Evolutionary conservation across 2,113 vertebrate genomes (phyloP).

Genomic region (Dunckerocampus dactyliophorus): DNA sequence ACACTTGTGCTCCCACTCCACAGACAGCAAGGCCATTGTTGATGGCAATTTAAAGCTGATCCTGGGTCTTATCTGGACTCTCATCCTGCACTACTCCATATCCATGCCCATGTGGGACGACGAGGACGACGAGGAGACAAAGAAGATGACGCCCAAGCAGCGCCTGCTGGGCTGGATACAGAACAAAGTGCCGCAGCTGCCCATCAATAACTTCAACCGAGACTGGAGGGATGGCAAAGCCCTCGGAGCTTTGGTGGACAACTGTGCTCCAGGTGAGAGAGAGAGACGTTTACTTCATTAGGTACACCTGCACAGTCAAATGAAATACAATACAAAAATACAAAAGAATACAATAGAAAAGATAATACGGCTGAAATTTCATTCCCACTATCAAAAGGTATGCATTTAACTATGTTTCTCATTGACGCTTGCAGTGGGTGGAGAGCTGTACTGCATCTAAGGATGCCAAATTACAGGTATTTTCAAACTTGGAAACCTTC

Average conservation of each 20-base stretch:
- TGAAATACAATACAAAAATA: too few species aligned
- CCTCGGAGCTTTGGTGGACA: conserved; percentile 89
- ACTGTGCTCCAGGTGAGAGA: conserved; percentile 84
- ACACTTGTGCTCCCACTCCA: conserved; percentile 10
- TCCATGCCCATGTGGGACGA: conserved; percentile 99
- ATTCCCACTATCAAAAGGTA: too few species aligned
- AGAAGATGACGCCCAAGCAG: conserved; percentile 91
- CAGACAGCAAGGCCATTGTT: conserved; percentile 95
- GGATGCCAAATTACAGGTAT: too few species aligned
- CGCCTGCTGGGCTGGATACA: conserved; percentile 94
- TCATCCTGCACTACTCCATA: conserved; percentile 96
- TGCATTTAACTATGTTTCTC: too few species aligned
- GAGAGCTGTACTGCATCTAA: too few species aligned
- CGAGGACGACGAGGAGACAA: conserved; percentile 87
- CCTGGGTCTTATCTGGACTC: conserved; percentile 91
- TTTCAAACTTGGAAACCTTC: too few species aligned
- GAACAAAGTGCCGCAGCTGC: conserved; percentile 91
- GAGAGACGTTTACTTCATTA: too few species aligned
- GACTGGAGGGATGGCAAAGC: conserved; percentile 93
- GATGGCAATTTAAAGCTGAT: conserved; percentile 96
- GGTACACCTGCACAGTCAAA: too few species aligned
- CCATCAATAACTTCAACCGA: conserved; percentile 89
- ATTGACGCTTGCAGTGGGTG: too few species aligned
- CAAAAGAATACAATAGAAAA: too few species aligned
- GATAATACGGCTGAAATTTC: too few species aligned